These are phyloP conservation scores for Fulmarus glacialis DNA, from an alignment of 2,113 vertebrate genomes.

Conservation along the genomic window DNA sequence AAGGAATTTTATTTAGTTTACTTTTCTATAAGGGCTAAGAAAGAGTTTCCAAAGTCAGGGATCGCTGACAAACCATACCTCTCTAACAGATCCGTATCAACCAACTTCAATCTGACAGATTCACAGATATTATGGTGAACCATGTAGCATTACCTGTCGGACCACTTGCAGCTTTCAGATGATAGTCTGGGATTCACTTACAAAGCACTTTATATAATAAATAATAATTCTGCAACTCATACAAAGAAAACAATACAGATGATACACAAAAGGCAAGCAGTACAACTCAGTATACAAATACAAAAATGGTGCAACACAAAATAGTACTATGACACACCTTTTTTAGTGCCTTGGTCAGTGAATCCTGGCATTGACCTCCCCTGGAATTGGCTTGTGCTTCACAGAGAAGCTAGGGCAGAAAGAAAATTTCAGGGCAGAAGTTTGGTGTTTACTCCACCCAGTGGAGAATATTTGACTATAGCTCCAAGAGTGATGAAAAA, in stretches of 20 bases:
- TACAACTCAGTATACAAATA: not conserved
- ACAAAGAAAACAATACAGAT: not conserved
- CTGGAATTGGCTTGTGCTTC: not conserved
- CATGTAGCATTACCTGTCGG: not conserved
- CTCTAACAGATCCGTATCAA: not conserved
- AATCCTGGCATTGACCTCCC: not conserved
- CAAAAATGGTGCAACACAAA: not conserved
- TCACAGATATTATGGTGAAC: not conserved
- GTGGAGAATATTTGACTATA: not conserved
- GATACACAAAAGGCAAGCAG: not conserved
- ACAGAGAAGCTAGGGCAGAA: not conserved
- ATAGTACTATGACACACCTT: not conserved
- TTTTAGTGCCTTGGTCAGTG: not conserved
- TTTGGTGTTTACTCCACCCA: not conserved
- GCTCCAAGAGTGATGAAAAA: not conserved
- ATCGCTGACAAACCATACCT: not conserved
- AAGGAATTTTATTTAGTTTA: not conserved
- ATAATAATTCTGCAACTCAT: not conserved
- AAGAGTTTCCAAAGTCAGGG: not conserved
- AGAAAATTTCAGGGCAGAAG: not conserved
- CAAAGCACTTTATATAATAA: not conserved
- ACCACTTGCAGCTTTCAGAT: not conserved
- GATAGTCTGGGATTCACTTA: not conserved
- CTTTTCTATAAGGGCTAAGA: not conserved
- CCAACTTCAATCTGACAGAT: not conserved